phyloP scores from a whole-genome alignment of 2,888 invertebrate species.

The Cantharis rustica region DNA sequence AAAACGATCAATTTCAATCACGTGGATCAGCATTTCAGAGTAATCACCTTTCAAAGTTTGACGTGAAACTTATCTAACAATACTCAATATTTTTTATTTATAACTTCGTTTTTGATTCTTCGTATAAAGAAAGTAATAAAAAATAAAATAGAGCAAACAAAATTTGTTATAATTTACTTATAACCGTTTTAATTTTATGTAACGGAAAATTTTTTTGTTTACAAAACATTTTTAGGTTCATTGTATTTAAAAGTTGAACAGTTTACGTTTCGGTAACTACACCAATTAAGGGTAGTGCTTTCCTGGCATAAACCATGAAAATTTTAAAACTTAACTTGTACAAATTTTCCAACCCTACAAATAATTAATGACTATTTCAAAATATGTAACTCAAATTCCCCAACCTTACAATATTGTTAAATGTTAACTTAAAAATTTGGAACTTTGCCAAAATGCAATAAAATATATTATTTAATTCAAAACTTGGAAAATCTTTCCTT shows the following conservation, averaged over 20 bases:
- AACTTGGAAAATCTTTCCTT: background rate
- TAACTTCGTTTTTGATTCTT: background rate
- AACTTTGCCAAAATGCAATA: background rate
- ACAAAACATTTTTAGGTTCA: background rate
- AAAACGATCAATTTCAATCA: background rate
- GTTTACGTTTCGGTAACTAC: constrained; percentile 4
- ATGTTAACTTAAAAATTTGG: constrained; percentile 9
- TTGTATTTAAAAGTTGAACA: constrained; percentile 1
- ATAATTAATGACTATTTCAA: constrained; percentile 8
- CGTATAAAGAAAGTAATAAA: background rate
- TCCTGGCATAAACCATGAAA: constrained; percentile 6
- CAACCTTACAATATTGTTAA: background rate
- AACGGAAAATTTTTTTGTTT: background rate
- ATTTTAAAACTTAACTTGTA: constrained; percentile 9
- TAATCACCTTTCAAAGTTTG: background rate
- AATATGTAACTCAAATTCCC: constrained; percentile 12
- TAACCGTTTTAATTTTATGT: background rate
- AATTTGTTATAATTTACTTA: background rate
- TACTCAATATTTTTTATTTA: background rate
- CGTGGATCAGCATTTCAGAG: background rate
- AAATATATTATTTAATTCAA: constrained; percentile 1
- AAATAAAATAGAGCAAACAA: background rate
- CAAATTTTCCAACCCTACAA: constrained; percentile 9
- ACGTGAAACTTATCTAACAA: constrained; percentile 1
- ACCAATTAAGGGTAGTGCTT: constrained; percentile 3